Evolutionary conservation across 2,113 vertebrate species (phyloP).

Genomic region (Salvator merianae): DNA sequence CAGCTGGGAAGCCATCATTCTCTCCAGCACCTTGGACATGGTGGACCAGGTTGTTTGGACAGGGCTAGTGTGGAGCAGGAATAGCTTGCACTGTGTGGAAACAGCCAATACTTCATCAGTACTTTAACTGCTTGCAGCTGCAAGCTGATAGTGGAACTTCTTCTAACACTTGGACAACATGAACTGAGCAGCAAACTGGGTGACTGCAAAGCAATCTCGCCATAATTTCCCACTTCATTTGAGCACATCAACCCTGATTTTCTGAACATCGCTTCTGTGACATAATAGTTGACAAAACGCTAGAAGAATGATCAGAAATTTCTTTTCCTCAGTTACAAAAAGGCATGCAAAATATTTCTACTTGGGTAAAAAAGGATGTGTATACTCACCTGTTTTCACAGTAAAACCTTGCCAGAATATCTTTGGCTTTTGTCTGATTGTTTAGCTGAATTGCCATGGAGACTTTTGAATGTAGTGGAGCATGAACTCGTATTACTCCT

Average conservation of each 20-base stretch:
- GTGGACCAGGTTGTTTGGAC: too few relatives aligned
- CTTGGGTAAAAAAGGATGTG: neutral
- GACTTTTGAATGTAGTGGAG: conserved; percentile 91
- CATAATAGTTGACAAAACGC: too few relatives aligned
- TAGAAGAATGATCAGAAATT: neutral
- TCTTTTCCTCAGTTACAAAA: neutral
- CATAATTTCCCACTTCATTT: neutral
- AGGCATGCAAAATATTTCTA: too few relatives aligned
- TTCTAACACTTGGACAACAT: neutral
- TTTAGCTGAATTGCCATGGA: conserved; percentile 96
- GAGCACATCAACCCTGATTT: too few relatives aligned
- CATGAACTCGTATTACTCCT: conserved; percentile 92
- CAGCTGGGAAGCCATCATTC: too few relatives aligned
- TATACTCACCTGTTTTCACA: conserved; percentile 84
- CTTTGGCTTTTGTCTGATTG: conserved; percentile 86
- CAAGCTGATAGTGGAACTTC: neutral
- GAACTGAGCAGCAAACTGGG: neutral
- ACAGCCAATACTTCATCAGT: too few relatives aligned
- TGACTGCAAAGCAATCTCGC: neutral
- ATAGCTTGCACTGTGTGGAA: too few relatives aligned
- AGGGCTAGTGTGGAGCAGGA: neutral
- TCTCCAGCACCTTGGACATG: too few relatives aligned
- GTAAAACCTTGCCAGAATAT: conserved; percentile 88
- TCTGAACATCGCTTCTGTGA: neutral
- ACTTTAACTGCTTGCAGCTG: neutral